These are phyloP conservation scores for Pyxicephalus adspersus DNA, from an alignment of 2,113 vertebrate genomes.

Conservation along the genomic window DNA sequence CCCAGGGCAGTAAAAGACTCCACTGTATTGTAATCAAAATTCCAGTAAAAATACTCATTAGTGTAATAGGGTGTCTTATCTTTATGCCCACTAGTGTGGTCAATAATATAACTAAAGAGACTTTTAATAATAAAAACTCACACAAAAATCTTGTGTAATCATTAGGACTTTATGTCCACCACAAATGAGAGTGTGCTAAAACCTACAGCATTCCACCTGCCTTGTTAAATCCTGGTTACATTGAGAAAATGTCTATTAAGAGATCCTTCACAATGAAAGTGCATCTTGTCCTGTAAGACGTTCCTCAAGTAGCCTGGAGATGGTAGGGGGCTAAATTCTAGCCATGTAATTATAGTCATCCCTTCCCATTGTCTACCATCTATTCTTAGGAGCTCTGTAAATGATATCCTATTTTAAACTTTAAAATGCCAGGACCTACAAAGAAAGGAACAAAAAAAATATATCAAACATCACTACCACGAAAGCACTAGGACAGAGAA, in stretches of 20 bases:
- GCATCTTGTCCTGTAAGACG: background rate
- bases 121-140: background rate
- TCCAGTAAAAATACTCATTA: constrained; percentile 23
- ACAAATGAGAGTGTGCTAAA: constrained; percentile 13
- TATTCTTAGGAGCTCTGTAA: background rate
- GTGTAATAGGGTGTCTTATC: constrained; percentile 28
- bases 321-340: background rate
- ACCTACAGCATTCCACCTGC: constrained; percentile 14
- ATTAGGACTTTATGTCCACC: constrained; percentile 4
- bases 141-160: constrained; percentile 11
- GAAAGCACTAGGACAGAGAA: too few relatives aligned
- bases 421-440: too few relatives aligned
- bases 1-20: background rate
- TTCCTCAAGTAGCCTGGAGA: constrained; percentile 32
- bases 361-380: constrained; percentile 15
- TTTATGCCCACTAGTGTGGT: background rate
- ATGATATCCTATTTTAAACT: background rate
- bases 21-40: background rate
- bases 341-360: constrained; percentile 3
- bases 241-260: constrained; percentile 31
- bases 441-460: constrained; percentile 1
- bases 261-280: constrained; percentile 1
- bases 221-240: constrained; percentile 46
- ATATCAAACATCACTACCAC: background rate
- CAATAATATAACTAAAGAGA: background rate